Evolutionary conservation across 2,113 vertebrate species (phyloP).

Genomic region (Muscicapa adusta): DNA sequence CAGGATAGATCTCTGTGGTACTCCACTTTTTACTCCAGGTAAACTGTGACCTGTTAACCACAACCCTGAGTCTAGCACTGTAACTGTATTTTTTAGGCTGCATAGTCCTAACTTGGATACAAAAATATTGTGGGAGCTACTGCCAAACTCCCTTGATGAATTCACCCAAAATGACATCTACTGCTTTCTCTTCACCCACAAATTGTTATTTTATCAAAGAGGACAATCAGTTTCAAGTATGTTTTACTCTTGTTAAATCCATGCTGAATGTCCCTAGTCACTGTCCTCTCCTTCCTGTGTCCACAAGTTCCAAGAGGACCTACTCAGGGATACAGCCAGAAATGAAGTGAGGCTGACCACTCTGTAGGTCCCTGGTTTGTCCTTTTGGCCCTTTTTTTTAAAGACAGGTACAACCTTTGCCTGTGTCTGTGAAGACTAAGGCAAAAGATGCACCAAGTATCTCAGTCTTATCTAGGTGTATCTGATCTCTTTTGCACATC

Average conservation of each 20-base stretch:
- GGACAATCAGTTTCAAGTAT: background rate
- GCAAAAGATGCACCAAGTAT: background rate
- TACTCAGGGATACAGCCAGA: background rate
- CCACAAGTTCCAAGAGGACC: background rate
- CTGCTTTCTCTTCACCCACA: background rate
- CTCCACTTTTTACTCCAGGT: background rate
- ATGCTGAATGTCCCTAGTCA: background rate
- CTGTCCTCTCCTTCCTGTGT: background rate
- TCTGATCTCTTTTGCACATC: background rate
- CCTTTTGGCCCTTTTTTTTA: background rate
- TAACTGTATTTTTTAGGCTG: background rate
- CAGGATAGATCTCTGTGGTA: background rate
- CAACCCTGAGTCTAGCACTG: accelerated
- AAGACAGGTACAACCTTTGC: background rate
- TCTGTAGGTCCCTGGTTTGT: background rate
- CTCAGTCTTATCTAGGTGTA: background rate
- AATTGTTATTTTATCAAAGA: background rate
- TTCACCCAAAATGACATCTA: background rate
- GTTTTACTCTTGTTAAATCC: background rate
- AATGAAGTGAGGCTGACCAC: background rate
- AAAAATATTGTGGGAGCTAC: background rate
- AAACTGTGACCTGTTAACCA: background rate
- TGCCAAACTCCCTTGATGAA: background rate
- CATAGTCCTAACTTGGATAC: background rate
- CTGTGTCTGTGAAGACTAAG: background rate